Evolutionary conservation across 2,113 vertebrate genomes (phyloP).

Genomic region (Scomber japonicus): DNA sequence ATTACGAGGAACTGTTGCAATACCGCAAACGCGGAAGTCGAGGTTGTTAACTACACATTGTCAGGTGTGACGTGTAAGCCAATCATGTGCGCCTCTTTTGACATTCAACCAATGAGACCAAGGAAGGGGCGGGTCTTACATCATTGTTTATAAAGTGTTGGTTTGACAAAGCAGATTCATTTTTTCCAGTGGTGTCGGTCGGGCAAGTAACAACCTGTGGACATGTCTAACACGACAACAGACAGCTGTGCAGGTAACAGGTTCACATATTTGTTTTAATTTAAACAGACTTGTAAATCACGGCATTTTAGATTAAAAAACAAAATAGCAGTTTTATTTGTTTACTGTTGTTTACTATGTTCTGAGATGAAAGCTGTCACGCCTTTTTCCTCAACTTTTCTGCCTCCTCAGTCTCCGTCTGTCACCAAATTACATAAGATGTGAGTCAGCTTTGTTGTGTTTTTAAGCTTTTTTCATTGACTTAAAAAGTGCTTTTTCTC

Average conservation of each 20-base stretch:
- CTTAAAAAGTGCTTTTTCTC: neutral
- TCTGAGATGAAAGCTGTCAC: neutral
- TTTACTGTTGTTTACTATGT: neutral
- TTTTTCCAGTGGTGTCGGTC: neutral
- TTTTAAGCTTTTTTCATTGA: neutral
- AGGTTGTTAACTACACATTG: neutral
- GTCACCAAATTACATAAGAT: neutral
- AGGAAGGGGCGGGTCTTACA: neutral
- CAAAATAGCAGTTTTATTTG: neutral
- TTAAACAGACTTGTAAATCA: neutral
- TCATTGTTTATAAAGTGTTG: neutral
- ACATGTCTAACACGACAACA: slow-evolving; percentile 28
- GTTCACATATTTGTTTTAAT: neutral
- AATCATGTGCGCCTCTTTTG: neutral
- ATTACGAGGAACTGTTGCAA: neutral
- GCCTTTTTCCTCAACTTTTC: neutral
- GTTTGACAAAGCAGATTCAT: slow-evolving; percentile 24
- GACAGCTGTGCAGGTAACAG: slow-evolving; percentile 42
- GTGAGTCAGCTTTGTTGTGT: neutral
- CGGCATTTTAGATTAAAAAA: neutral
- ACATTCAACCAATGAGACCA: slow-evolving; percentile 36
- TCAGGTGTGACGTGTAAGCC: neutral
- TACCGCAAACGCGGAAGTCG: slow-evolving; percentile 44
- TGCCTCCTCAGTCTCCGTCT: neutral
- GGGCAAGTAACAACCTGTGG: neutral